A percentile compares a stretch with the other conserved stretches of the same genome.
These are phyloP conservation scores for Ginglymostoma cirratum DNA, from an alignment of 2,113 vertebrate genomes.

Conservation along the genomic window DNA sequence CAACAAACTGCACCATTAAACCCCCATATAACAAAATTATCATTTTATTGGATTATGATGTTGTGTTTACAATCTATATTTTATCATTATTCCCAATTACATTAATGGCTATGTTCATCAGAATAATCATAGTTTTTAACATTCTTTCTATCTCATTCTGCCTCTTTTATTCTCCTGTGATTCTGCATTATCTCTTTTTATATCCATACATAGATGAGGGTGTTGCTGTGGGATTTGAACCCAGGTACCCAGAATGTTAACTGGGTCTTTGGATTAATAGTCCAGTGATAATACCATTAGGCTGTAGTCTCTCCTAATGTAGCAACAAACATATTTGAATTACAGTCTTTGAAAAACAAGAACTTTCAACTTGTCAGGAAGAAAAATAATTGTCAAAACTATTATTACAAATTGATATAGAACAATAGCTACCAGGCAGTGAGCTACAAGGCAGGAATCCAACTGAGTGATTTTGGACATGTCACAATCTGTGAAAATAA, in stretches of 20 bases:
- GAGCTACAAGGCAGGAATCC: neutral
- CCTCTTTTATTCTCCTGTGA: neutral
- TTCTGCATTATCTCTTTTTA: neutral
- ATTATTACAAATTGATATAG: neutral
- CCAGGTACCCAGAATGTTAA: too few relatives aligned
- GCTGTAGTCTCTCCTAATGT: neutral
- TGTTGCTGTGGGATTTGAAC: too few relatives aligned
- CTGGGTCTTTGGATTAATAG: too few relatives aligned
- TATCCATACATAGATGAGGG: too few relatives aligned
- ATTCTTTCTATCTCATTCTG: neutral
- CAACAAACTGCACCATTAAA: neutral
- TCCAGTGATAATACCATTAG: too few relatives aligned
- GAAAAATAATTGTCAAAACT: neutral
- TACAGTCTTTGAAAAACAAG: neutral
- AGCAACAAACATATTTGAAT: neutral
- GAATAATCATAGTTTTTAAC: neutral
- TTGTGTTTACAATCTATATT: neutral
- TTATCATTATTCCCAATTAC: neutral
- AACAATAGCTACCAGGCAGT: neutral
- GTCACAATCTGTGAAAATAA: neutral
- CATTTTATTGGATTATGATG: neutral
- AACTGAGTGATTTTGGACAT: neutral
- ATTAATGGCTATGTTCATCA: neutral
- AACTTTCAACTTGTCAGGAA: neutral
- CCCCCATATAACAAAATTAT: neutral